These are phyloP conservation scores for Caenorhabditis sinica DNA, from an alignment of 2,888 invertebrate genomes.

Conservation along the genomic window DNA sequence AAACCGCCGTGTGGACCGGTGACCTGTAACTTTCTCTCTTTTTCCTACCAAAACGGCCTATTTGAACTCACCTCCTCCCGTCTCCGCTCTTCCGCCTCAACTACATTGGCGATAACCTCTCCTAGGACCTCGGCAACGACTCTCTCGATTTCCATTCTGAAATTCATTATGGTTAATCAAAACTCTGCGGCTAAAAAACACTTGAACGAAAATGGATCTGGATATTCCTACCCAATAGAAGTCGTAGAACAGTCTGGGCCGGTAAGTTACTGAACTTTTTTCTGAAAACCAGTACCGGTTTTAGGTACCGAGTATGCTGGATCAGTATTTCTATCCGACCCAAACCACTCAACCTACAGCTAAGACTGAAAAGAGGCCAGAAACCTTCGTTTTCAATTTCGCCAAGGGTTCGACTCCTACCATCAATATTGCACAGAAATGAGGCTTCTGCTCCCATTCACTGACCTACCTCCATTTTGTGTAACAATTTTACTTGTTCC, in stretches of 20 bases:
- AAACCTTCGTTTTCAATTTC: conserved; percentile 4
- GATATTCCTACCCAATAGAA: not conserved
- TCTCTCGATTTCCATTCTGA: not conserved
- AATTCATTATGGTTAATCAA: not conserved
- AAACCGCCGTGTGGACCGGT: not conserved
- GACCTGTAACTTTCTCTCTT: not conserved
- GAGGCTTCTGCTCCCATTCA: not conserved
- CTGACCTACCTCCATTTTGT: not conserved
- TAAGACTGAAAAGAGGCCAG: conserved; percentile 1
- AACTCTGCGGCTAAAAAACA: not conserved
- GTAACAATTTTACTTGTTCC: not conserved
- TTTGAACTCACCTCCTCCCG: not conserved
- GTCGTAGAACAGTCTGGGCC: not conserved
- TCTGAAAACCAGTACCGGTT: not conserved
- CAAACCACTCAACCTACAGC: not conserved
- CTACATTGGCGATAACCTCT: not conserved
- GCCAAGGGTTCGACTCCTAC: not conserved
- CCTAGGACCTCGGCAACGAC: not conserved
- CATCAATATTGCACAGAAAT: not conserved
- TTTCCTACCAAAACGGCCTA: not conserved
- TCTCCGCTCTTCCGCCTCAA: not conserved
- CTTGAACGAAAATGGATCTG: not conserved
- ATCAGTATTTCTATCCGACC: conserved; percentile 3
- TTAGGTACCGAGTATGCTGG: not conserved
- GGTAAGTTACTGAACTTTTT: not conserved